These are phyloP conservation scores for Phaethon lepturus DNA, from an alignment of 2,113 vertebrate genomes.

Conservation along the genomic window DNA sequence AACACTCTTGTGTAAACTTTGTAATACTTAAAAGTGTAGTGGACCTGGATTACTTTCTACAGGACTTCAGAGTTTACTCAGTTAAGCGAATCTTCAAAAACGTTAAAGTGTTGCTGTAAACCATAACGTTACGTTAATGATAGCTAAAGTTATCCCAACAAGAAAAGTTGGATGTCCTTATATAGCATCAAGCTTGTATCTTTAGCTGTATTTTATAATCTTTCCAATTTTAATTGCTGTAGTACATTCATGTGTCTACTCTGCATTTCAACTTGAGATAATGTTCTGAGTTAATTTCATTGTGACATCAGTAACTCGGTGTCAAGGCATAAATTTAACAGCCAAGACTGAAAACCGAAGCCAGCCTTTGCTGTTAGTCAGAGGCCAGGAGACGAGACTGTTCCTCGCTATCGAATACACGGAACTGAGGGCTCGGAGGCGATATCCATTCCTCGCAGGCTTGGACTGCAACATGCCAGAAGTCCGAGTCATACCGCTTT, in stretches of 20 bases:
- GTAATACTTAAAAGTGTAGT: not conserved
- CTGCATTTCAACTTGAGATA: not conserved
- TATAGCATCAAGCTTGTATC: not conserved
- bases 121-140: not conserved
- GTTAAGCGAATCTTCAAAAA: not conserved
- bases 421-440: rapidly evolving
- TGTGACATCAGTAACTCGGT: rapidly evolving
- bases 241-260: not conserved
- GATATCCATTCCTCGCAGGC: rapidly evolving
- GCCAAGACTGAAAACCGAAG: rapidly evolving
- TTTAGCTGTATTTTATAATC: not conserved
- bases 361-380: not conserved
- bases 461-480: not conserved
- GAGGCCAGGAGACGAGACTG: not conserved
- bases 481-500: not conserved
- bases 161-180: not conserved
- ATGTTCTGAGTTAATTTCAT: not conserved
- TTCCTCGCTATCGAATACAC: rapidly evolving
- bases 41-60: not conserved
- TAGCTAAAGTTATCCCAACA: not conserved
- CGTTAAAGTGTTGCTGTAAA: not conserved
- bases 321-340: not conserved
- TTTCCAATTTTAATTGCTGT: not conserved
- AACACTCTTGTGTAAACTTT: constrained; percentile 48
- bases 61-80: not conserved